phyloP scores from a whole-genome alignment of 2,113 vertebrate species.

The Lichenostomus cassidix region DNA sequence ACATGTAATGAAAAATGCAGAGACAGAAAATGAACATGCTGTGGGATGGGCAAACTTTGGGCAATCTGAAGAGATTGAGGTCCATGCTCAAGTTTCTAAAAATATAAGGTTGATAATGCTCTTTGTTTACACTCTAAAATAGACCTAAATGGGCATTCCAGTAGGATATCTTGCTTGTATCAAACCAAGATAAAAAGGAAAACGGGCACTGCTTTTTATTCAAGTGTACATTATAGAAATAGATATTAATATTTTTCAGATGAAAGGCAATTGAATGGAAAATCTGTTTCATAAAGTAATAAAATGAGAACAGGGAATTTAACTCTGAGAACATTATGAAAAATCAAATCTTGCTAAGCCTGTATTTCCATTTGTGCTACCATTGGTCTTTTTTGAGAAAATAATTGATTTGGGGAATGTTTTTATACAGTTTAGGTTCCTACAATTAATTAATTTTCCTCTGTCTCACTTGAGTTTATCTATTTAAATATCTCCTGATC shows the following conservation, averaged over 20 bases:
- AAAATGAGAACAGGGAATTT: neutral
- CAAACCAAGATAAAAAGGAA: neutral
- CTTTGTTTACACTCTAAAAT: neutral
- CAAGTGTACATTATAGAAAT: neutral
- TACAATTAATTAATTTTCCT: neutral
- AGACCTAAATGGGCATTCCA: neutral
- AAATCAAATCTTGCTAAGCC: neutral
- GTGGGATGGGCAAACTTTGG: fast-evolving
- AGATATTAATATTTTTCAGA: neutral
- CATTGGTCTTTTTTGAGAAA: neutral
- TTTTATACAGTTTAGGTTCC: neutral
- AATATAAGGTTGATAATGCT: neutral
- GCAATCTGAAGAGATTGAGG: neutral
- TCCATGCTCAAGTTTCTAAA: neutral
- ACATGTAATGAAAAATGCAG: neutral
- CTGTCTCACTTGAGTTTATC: neutral
- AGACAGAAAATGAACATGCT: neutral
- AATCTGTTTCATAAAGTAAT: neutral
- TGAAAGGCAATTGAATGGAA: conserved; percentile 3
- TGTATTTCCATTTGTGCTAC: neutral
- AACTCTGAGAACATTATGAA: neutral
- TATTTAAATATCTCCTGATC: neutral
- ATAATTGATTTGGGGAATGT: neutral
- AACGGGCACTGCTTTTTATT: neutral
- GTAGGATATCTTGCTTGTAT: neutral